Evolutionary conservation across 2,113 vertebrate species (phyloP).

Genomic region (Myrmophylax atrothorax): DNA sequence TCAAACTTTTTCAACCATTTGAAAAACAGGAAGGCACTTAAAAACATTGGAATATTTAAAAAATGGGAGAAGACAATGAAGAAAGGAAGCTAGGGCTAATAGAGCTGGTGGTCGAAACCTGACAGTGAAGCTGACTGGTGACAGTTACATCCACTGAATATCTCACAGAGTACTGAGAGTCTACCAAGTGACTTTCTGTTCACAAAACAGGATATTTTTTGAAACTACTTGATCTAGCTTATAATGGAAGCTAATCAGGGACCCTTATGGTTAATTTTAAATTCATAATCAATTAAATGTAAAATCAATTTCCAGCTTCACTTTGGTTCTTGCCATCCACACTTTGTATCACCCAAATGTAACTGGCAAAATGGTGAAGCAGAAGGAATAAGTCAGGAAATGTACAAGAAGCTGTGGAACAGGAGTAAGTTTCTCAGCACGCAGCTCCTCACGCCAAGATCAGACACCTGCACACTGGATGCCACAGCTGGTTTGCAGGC

Average conservation of each 20-base stretch:
- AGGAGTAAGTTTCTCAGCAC: neutral
- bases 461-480: neutral
- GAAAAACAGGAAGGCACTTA: neutral
- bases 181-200: neutral
- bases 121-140: neutral
- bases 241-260: neutral
- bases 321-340: neutral
- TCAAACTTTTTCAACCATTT: neutral
- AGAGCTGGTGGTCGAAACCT: neutral
- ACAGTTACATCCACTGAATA: neutral
- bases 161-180: neutral
- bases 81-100: neutral
- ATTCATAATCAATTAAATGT: neutral
- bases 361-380: neutral
- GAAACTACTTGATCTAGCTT: neutral
- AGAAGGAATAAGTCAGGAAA: neutral
- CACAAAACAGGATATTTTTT: neutral
- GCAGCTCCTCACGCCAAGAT: neutral
- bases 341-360: neutral
- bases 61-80: neutral
- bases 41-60: neutral
- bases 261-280: neutral
- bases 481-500: neutral
- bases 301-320: neutral
- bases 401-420: neutral